Percentiles rank a stretch among this genome's conserved stretches.
These are phyloP conservation scores for Danionella dracula DNA, from an alignment of 2,797 vertebrate species.

Conservation along the genomic window DNA sequence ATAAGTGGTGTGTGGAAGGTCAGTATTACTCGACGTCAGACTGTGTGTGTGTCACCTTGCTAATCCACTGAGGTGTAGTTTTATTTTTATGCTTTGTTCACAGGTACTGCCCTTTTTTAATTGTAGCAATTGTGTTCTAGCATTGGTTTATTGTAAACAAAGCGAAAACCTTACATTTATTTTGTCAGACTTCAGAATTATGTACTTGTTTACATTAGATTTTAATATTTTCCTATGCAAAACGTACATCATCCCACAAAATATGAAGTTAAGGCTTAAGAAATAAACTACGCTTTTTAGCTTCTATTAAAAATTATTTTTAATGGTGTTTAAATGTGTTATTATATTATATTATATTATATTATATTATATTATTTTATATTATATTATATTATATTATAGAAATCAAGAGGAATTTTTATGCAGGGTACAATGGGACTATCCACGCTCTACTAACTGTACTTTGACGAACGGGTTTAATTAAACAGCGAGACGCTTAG, in stretches of 20 bases:
- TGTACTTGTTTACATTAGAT: slow-evolving; percentile 37
- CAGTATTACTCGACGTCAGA: slow-evolving; percentile 65
- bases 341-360: slow-evolving; percentile 19
- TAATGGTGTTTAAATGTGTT: background rate
- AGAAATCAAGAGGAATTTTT: slow-evolving; percentile 4
- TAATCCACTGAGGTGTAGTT: slow-evolving; percentile 46
- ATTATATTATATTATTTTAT: background rate
- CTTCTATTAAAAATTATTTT: background rate
- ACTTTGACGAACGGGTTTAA: background rate
- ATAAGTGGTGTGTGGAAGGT: slow-evolving; percentile 48
- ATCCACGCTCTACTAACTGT: background rate
- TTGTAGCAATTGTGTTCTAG: slow-evolving; percentile 21
- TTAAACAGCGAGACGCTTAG: slow-evolving; percentile 5
- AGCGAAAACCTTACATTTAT: slow-evolving; percentile 23
- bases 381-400: background rate
- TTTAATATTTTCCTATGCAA: slow-evolving; percentile 67
- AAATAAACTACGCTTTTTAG: background rate
- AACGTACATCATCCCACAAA: slow-evolving; percentile 25
- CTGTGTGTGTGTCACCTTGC: slow-evolving; percentile 44
- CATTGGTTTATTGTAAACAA: background rate
- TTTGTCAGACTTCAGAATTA: slow-evolving; percentile 23
- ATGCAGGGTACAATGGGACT: slow-evolving; percentile 9
- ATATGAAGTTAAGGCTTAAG: slow-evolving; percentile 23
- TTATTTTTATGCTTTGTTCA: background rate
- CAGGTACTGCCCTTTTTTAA: background rate